These are phyloP conservation scores for Lasiurus borealis DNA, from an alignment of 2,113 vertebrate genomes.

Conservation along the genomic window DNA sequence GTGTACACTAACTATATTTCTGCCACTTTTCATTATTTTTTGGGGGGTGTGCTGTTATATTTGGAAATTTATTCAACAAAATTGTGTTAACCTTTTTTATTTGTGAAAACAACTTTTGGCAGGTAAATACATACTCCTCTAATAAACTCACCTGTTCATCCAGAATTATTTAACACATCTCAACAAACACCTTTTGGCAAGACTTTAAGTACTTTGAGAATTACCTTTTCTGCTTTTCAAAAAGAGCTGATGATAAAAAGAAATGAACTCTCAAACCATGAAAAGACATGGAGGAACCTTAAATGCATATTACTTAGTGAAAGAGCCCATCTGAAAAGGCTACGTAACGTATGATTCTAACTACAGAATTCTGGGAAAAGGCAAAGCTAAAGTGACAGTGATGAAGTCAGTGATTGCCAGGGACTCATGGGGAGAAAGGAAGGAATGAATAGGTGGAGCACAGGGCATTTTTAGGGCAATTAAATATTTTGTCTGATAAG, in stretches of 20 bases:
- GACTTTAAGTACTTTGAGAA: not conserved
- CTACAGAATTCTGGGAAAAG: not conserved
- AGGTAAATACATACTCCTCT: not conserved
- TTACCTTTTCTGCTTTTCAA: conserved; percentile 7
- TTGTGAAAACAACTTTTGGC: not conserved
- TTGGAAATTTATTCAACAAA: conserved; percentile 34
- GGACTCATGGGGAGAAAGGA: not conserved
- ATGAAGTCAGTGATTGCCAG: not conserved
- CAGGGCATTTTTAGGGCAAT: not conserved
- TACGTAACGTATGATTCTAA: not conserved
- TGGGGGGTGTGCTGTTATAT: not conserved
- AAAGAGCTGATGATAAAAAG: not conserved
- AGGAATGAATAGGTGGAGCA: not conserved
- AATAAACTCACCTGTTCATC: not conserved
- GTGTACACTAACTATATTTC: not conserved
- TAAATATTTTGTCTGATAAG: not conserved
- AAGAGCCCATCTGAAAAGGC: not conserved
- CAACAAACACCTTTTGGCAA: not conserved
- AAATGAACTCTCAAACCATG: not conserved
- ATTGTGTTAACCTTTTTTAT: not conserved
- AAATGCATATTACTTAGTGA: conserved; percentile 17
- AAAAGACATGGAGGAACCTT: not conserved
- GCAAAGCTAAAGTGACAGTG: not conserved
- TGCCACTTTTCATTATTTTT: not conserved
- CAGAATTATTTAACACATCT: not conserved